These are phyloP conservation scores for Atrichornis clamosus DNA, from an alignment of 2,113 vertebrate genomes.

Conservation along the genomic window DNA sequence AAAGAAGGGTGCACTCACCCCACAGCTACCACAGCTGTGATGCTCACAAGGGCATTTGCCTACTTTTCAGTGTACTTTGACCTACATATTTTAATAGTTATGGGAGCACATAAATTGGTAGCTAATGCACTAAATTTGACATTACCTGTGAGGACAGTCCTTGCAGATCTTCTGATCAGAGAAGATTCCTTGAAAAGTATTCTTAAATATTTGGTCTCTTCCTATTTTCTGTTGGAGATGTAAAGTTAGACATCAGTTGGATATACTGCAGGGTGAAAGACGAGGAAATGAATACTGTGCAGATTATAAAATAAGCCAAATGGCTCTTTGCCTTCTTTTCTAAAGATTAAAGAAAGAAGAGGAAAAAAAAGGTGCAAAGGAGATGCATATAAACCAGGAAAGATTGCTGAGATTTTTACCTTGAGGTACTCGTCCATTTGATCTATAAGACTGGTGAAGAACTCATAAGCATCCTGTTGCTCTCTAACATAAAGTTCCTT, in stretches of 20 bases:
- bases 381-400: neutral
- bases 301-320: neutral
- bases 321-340: neutral
- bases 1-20: neutral
- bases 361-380: neutral
- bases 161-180: slow-evolving; percentile 99
- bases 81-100: neutral
- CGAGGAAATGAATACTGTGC: neutral
- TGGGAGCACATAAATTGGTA: neutral
- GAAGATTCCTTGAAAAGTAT: slow-evolving; percentile 98
- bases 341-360: neutral
- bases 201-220: slow-evolving; percentile 98
- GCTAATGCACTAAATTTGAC: neutral
- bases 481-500: slow-evolving; percentile 95
- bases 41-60: neutral
- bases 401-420: slow-evolving; percentile 69
- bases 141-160: slow-evolving; percentile 95
- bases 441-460: slow-evolving; percentile 98
- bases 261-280: neutral
- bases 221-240: slow-evolving; percentile 89
- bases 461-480: slow-evolving; percentile 98
- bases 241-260: slow-evolving; percentile 31
- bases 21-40: neutral
- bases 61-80: neutral
- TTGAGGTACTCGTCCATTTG: slow-evolving; percentile 98